These are phyloP conservation scores for Mermis nigrescens DNA, from an alignment of 2,888 invertebrate genomes.

Conservation along the genomic window DNA sequence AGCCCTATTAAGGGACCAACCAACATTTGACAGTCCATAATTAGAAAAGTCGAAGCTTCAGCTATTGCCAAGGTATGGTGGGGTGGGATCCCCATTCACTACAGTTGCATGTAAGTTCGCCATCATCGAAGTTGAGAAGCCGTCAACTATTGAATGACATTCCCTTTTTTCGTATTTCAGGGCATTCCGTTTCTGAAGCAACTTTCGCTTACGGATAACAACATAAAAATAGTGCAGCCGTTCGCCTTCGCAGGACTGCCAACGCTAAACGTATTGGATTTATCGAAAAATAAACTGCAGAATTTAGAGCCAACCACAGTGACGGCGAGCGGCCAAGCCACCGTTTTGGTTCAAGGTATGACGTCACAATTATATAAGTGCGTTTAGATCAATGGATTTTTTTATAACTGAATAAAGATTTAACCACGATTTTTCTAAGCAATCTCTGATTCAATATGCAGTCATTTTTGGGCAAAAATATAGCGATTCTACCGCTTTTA, in stretches of 20 bases:
- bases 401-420: not conserved
- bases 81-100: too few species aligned
- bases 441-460: not conserved
- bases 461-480: too few species aligned
- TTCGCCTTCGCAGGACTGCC: slow-evolving; percentile 54
- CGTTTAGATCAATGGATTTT: not conserved
- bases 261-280: slow-evolving; percentile 66
- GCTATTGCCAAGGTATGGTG: too few species aligned
- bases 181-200: slow-evolving; percentile 30
- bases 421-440: not conserved
- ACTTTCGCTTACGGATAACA: slow-evolving; percentile 30
- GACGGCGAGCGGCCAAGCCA: slow-evolving; percentile 24
- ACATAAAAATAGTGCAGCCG: slow-evolving; percentile 26
- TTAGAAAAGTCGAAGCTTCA: too few species aligned
- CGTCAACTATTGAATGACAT: too few species aligned
- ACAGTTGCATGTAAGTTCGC: too few species aligned
- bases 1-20: too few species aligned
- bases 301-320: slow-evolving; percentile 23
- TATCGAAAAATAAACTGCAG: slow-evolving; percentile 51
- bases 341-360: slow-evolving; percentile 26
- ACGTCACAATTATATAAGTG: too few species aligned
- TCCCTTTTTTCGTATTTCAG: too few species aligned
- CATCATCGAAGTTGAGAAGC: too few species aligned
- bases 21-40: too few species aligned
- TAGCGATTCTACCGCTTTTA: too few species aligned